These are phyloP conservation scores for Leptopterna dolabrata DNA, from an alignment of 2,888 invertebrate genomes.

Conservation along the genomic window DNA sequence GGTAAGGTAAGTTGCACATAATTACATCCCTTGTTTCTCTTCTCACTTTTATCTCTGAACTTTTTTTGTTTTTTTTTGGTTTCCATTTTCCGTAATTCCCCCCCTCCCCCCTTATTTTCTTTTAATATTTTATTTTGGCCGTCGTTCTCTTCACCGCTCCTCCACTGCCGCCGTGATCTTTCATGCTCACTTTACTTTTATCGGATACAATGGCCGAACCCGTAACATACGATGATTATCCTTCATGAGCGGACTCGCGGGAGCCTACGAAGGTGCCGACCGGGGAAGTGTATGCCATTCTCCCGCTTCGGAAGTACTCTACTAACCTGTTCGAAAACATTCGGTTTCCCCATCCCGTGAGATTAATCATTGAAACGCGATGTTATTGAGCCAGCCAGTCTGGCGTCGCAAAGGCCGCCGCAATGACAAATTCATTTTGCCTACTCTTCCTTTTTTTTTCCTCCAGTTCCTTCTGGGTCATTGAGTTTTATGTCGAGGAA, in stretches of 20 bases:
- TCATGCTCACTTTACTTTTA: neutral
- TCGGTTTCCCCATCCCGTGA: neutral
- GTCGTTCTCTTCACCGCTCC: neutral
- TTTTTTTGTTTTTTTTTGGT: no score
- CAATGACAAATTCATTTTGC: conserved; percentile 20
- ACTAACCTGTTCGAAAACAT: conserved; percentile 29
- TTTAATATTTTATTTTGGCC: neutral
- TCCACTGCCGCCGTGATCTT: neutral
- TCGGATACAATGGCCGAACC: neutral
- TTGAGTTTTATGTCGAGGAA: neutral
- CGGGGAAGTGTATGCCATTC: neutral
- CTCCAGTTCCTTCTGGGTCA: neutral
- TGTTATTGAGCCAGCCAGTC: conserved; percentile 28
- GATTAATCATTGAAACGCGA: conserved; percentile 40
- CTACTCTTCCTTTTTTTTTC: neutral
- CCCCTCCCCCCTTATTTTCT: no score
- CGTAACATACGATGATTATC: neutral
- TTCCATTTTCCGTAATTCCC: neutral
- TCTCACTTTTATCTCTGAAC: conserved; percentile 20
- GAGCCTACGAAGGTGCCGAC: neutral
- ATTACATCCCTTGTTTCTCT: conserved; percentile 24
- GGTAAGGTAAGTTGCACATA: conserved; percentile 19
- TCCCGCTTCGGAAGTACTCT: neutral
- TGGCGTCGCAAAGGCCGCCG: neutral
- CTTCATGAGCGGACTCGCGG: neutral